phyloP scores from a whole-genome alignment of 1,140 invertebrate species.

The Sycobia sp. region DNA sequence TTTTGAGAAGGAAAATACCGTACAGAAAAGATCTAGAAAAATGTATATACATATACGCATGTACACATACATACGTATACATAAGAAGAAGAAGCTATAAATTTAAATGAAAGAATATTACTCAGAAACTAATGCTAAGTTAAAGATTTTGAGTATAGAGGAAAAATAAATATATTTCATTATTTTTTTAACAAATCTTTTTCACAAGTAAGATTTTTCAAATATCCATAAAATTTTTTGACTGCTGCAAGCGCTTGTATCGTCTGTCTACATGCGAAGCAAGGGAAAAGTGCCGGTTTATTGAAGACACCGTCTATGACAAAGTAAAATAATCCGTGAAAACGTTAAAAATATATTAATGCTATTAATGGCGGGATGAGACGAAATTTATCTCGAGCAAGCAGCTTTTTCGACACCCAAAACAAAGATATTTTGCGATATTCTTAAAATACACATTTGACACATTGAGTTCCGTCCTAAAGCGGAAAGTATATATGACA shows the following conservation, averaged over 20 bases:
- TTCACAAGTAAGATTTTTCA: slow-evolving; percentile 1
- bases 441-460: background rate
- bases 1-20: slow-evolving; percentile 16
- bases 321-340: background rate
- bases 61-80: too few relatives aligned
- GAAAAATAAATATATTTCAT: slow-evolving; percentile 4
- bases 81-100: background rate
- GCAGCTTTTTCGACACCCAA: slow-evolving; percentile 5
- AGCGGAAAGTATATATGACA: slow-evolving; percentile 18
- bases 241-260: background rate
- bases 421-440: too few relatives aligned
- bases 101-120: slow-evolving; percentile 13
- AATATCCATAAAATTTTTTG: slow-evolving; percentile 2
- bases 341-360: background rate
- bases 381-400: background rate
- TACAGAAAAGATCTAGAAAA: slow-evolving; percentile 15
- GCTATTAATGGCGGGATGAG: too few relatives aligned
- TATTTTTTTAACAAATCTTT: slow-evolving; percentile 12
- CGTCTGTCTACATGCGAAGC: slow-evolving; percentile 1
- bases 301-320: background rate
- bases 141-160: background rate
- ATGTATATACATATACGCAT: slow-evolving; percentile 3
- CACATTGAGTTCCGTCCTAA: slow-evolving; percentile 17
- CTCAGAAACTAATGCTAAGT: too few relatives aligned
- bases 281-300: slow-evolving; percentile 8